phyloP scores from a whole-genome alignment of 2,888 invertebrate species.

The Cenopis cana region DNA sequence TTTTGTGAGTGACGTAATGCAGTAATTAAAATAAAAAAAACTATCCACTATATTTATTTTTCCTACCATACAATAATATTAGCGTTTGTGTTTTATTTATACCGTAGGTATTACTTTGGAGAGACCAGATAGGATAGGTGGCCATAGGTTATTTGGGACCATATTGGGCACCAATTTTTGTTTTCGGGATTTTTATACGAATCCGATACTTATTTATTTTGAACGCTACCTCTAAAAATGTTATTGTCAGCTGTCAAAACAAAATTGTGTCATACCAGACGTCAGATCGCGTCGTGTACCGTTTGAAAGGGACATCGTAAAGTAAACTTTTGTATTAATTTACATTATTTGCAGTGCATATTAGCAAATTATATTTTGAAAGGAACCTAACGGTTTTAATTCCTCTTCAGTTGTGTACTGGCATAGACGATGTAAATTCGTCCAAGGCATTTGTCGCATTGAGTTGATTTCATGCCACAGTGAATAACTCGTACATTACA shows the following conservation, averaged over 20 bases:
- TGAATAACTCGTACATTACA: slow-evolving; percentile 18
- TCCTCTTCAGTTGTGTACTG: background rate
- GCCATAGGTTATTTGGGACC: too few relatives aligned
- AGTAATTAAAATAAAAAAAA: too few relatives aligned
- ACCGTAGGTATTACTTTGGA: too few relatives aligned
- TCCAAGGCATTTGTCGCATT: background rate
- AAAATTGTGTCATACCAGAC: slow-evolving; percentile 13
- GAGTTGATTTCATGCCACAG: slow-evolving; percentile 25
- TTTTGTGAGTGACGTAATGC: background rate
- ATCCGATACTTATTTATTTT: background rate
- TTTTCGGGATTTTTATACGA: too few relatives aligned
- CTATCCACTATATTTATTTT: background rate
- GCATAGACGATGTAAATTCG: slow-evolving; percentile 20
- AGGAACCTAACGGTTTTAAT: slow-evolving; percentile 3
- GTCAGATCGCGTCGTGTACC: slow-evolving; percentile 30
- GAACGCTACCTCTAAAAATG: background rate
- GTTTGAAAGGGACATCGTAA: slow-evolving; percentile 39
- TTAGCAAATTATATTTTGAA: background rate
- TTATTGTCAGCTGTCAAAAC: slow-evolving; percentile 19
- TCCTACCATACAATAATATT: background rate
- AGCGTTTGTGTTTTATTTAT: background rate
- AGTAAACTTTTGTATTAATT: slow-evolving; percentile 33
- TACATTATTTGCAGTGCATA: slow-evolving; percentile 26
- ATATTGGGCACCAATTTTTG: too few relatives aligned
- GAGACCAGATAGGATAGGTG: too few relatives aligned